Conservation (phyloP, 2,113 vertebrate genomes). For the Ramphastos sulfuratus region DNA sequence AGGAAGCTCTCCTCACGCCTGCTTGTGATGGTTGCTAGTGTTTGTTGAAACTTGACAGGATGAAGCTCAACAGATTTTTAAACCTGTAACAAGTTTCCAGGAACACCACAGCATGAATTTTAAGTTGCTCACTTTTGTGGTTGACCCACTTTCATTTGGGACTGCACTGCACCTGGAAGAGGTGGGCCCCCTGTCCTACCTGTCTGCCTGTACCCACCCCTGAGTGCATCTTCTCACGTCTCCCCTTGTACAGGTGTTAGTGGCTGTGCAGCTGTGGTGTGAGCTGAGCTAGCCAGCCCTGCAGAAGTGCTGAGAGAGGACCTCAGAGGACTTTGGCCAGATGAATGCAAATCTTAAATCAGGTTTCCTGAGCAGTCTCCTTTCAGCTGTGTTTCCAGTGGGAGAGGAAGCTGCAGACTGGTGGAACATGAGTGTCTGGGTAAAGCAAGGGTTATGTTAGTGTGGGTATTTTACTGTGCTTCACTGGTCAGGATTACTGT, state of each 20-base stretch:
- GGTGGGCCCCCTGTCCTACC: not conserved
- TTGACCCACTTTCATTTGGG: not conserved
- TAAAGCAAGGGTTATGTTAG: fast-evolving
- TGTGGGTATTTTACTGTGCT: not conserved
- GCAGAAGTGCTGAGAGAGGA: not conserved
- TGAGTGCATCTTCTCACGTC: fast-evolving
- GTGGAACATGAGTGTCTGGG: not conserved
- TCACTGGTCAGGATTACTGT: not conserved
- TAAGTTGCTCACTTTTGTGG: not conserved
- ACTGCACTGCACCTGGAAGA: not conserved
- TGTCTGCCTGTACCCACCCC: fast-evolving
- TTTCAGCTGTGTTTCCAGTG: not conserved
- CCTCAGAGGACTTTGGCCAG: not conserved
- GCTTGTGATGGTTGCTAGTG: not conserved
- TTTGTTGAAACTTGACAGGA: not conserved
- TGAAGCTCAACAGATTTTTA: not conserved
- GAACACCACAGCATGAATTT: fast-evolving
- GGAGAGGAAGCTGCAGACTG: not conserved
- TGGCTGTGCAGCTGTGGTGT: not conserved
- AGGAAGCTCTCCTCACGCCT: not conserved
- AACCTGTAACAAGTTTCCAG: not conserved
- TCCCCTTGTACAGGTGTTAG: fast-evolving
- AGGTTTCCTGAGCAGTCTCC: not conserved
- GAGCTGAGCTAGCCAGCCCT: not conserved
- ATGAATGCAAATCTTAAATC: not conserved